phyloP scores from a whole-genome alignment of 2,797 vertebrate genomes.

The Notamacropus eugenii region DNA sequence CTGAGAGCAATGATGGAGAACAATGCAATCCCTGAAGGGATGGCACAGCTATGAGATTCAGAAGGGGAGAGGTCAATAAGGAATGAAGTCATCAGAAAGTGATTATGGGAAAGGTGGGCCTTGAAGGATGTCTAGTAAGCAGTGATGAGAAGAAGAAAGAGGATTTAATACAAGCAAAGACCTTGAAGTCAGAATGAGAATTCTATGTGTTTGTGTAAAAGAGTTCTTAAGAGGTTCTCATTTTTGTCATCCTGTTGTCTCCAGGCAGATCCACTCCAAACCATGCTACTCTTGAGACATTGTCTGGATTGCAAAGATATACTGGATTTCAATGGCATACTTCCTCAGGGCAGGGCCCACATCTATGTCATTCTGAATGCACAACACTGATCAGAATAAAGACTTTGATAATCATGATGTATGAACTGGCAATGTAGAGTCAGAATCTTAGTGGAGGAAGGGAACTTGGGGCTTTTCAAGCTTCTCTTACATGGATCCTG shows the following conservation, averaged over 20 bases:
- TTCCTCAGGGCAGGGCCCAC: not conserved
- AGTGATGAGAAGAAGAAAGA: not conserved
- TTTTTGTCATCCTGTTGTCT: not conserved
- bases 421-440: not conserved
- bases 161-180: not conserved
- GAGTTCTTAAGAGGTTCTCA: not conserved
- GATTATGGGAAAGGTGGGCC: not conserved
- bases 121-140: not conserved
- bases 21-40: not conserved
- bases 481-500: not conserved
- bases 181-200: not conserved
- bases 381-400: not conserved
- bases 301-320: not conserved
- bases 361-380: not conserved
- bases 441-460: not conserved
- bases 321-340: not conserved
- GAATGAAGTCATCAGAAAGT: not conserved
- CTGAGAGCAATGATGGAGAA: not conserved
- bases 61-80: not conserved
- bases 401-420: not conserved
- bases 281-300: not conserved
- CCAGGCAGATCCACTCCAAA: not conserved
- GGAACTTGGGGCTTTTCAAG: not conserved
- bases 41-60: not conserved
- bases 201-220: not conserved